These are phyloP conservation scores for Smittia aterrima DNA, from an alignment of 2,888 invertebrate species.

Conservation along the genomic window DNA sequence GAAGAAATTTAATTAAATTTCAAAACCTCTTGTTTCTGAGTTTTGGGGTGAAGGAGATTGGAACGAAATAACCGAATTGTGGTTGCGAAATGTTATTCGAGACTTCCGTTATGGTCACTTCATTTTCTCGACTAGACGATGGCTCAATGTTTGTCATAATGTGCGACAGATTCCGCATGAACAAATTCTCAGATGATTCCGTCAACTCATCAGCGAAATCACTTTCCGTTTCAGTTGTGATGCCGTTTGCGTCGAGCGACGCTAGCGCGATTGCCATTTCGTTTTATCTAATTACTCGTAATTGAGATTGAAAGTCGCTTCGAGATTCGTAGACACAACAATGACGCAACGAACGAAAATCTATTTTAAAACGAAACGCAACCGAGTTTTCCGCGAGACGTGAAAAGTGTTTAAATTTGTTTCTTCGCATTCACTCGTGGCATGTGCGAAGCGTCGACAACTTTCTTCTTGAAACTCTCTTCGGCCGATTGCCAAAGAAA, in stretches of 20 bases:
- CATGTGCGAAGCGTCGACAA: neutral
- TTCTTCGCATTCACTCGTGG: too few relatives aligned
- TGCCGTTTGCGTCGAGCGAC: neutral
- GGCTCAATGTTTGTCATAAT: slow-evolving; percentile 19
- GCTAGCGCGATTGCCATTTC: slow-evolving; percentile 1
- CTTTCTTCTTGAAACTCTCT: neutral
- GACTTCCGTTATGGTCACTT: slow-evolving; percentile 26
- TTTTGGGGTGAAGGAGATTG: neutral
- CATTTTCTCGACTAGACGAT: neutral
- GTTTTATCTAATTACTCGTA: slow-evolving; percentile 1
- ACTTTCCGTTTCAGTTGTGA: slow-evolving; percentile 34
- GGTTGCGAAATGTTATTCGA: neutral
- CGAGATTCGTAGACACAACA: slow-evolving; percentile 3
- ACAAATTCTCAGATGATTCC: slow-evolving; percentile 33
- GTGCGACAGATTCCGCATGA: slow-evolving; percentile 25
- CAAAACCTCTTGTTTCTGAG: slow-evolving; percentile 14
- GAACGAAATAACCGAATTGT: slow-evolving; percentile 35
- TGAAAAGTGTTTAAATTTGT: neutral
- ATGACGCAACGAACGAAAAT: slow-evolving; percentile 25
- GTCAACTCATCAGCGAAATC: slow-evolving; percentile 21
- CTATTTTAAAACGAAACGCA: neutral
- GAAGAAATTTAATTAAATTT: neutral
- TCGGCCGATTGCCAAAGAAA: neutral
- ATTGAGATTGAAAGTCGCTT: slow-evolving; percentile 16
- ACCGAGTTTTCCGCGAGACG: slow-evolving; percentile 10